A percentile compares a stretch with the other conserved stretches of the same genome.
These are phyloP conservation scores for Aricia agestis DNA, from an alignment of 1,140 invertebrate genomes.

Conservation along the genomic window DNA sequence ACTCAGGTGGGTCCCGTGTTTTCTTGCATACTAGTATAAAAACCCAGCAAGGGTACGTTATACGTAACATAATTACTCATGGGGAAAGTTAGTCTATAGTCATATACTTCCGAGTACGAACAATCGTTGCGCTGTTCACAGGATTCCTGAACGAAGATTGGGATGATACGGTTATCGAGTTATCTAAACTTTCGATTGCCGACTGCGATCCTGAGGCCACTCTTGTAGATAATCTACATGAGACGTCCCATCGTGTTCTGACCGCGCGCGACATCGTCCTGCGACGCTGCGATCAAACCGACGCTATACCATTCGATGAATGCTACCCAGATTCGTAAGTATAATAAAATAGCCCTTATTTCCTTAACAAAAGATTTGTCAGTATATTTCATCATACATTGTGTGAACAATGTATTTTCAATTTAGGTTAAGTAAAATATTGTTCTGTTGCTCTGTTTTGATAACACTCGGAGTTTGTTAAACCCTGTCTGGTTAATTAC, in stretches of 20 bases:
- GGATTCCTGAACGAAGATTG: conserved; percentile 72
- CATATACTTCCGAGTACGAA: conserved; percentile 52
- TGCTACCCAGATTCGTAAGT: conserved; percentile 80
- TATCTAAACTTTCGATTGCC: conserved; percentile 72
- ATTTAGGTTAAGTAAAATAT: conserved; percentile 12
- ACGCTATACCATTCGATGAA: conserved; percentile 77
- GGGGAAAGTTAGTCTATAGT: conserved; percentile 70
- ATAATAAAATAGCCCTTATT: background rate
- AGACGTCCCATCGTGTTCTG: conserved; percentile 45
- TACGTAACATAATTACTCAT: conserved; percentile 59
- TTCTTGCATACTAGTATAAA: conserved; percentile 14
- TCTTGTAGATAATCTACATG: conserved; percentile 60
- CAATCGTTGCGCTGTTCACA: conserved; percentile 41
- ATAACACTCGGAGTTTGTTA: background rate
- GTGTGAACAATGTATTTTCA: conserved; percentile 13
- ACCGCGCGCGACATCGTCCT: conserved; percentile 78
- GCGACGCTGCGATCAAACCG: conserved; percentile 79
- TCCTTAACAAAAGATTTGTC: background rate
- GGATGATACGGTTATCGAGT: conserved; percentile 73
- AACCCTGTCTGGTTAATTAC: background rate
- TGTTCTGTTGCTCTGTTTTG: background rate
- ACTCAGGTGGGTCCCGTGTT: conserved; percentile 58
- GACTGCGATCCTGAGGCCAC: conserved; percentile 58
- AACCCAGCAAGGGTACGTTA: conserved; percentile 15
- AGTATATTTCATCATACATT: conserved; percentile 11